phyloP scores from a whole-genome alignment of 2,797 vertebrate species.

The Periophthalmus magnuspinnatus region DNA sequence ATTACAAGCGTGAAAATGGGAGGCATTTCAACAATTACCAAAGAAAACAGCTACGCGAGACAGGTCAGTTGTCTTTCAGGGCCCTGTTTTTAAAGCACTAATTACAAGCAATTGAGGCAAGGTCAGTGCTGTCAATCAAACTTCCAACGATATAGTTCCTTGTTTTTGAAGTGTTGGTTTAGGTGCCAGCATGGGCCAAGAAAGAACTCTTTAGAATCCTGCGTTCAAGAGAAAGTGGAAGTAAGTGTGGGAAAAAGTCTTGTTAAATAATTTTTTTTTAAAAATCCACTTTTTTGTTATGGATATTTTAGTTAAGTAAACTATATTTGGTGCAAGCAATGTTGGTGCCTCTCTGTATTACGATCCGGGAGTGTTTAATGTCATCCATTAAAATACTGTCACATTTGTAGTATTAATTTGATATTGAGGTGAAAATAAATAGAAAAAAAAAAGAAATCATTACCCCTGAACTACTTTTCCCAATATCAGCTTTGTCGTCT shows the following conservation, averaged over 20 bases:
- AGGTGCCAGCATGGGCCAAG: slow-evolving; percentile 59
- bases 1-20: slow-evolving; percentile 75
- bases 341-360: neutral
- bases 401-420: neutral
- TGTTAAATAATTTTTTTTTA: neutral
- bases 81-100: slow-evolving; percentile 84
- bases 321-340: neutral
- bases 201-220: neutral
- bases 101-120: slow-evolving; percentile 95
- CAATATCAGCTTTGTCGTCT: neutral
- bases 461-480: too few relatives aligned
- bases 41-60: slow-evolving; percentile 72
- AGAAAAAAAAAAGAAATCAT: too few relatives aligned
- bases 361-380: neutral
- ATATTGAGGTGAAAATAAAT: neutral
- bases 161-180: slow-evolving; percentile 81
- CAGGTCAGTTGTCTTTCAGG: slow-evolving; percentile 71
- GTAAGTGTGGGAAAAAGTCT: too few relatives aligned
- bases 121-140: slow-evolving; percentile 86
- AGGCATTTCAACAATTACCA: slow-evolving; percentile 75
- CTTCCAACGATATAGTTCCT: slow-evolving; percentile 77
- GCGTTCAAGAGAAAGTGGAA: neutral
- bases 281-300: neutral
- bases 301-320: neutral
- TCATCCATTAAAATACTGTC: too few relatives aligned